These are phyloP conservation scores for Drosophila mauritiana DNA, from an alignment of 1,140 invertebrate species.

Conservation along the genomic window DNA sequence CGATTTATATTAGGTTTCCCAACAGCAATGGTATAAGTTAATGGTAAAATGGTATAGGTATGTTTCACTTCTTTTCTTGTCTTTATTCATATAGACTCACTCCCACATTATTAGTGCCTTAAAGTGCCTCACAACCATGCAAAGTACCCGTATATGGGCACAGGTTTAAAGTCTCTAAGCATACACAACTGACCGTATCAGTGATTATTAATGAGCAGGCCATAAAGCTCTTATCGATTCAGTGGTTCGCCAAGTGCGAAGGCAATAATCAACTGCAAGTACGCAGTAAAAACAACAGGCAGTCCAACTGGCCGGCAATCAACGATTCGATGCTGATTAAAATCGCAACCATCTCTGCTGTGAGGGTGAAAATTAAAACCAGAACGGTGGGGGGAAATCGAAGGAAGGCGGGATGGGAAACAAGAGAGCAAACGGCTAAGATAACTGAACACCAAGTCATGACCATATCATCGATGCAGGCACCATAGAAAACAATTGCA, in stretches of 20 bases:
- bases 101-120: too few relatives aligned
- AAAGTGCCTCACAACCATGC: too few relatives aligned
- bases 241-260: constrained; percentile 12
- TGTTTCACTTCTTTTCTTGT: too few relatives aligned
- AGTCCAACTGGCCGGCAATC: constrained; percentile 41
- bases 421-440: constrained; percentile 32
- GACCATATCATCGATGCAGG: constrained; percentile 65
- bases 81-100: too few relatives aligned
- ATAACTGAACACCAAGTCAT: constrained; percentile 62
- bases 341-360: constrained; percentile 58
- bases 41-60: too few relatives aligned
- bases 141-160: too few relatives aligned
- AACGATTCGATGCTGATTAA: constrained; percentile 70
- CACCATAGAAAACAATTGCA: constrained; percentile 73
- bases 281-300: constrained; percentile 21
- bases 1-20: too few relatives aligned
- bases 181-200: not conserved
- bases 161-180: constrained; percentile 5
- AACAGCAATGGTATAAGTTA: too few relatives aligned
- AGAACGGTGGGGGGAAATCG: not conserved
- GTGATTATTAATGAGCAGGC: constrained; percentile 30
- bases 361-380: constrained; percentile 60
- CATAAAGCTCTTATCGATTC: constrained; percentile 16
- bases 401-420: not conserved
- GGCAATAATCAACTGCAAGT: constrained; percentile 59